Conservation (phyloP, 2,888 invertebrate genomes). For the Serripes groenlandicus region DNA sequence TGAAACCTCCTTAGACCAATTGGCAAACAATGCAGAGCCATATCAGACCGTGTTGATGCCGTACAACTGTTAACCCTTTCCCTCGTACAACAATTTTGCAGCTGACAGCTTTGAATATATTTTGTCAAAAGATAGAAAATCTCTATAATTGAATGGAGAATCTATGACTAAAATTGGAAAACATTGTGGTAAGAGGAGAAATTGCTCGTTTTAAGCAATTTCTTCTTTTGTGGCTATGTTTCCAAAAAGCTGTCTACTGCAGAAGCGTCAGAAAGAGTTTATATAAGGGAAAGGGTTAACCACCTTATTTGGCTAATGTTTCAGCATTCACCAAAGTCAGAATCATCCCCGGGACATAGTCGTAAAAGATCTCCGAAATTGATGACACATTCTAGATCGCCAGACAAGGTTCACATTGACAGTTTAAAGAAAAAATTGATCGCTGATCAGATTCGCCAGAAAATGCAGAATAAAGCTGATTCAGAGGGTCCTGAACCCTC, state of each 20-base stretch:
- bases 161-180: no score
- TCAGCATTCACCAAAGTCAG: conserved; percentile 9
- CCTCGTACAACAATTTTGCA: no score
- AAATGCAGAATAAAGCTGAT: conserved; percentile 73
- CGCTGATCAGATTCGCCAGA: conserved; percentile 80
- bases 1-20: no score
- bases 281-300: background rate
- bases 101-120: no score
- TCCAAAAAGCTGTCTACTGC: background rate
- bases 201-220: background rate
- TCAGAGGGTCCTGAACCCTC: conserved; percentile 18
- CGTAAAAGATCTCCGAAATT: background rate
- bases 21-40: no score
- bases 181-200: background rate
- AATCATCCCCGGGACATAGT: background rate
- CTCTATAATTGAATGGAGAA: no score
- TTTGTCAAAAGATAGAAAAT: no score
- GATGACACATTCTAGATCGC: background rate
- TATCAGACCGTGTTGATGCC: no score
- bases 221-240: background rate
- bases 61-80: no score
- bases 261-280: no score
- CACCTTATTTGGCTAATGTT: background rate
- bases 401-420: conserved; percentile 74
- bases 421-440: conserved; percentile 79